A percentile compares a stretch with the other conserved stretches of the same genome.
phyloP scores from a whole-genome alignment of 2,797 vertebrate species.

The Cynopterus sphinx region DNA sequence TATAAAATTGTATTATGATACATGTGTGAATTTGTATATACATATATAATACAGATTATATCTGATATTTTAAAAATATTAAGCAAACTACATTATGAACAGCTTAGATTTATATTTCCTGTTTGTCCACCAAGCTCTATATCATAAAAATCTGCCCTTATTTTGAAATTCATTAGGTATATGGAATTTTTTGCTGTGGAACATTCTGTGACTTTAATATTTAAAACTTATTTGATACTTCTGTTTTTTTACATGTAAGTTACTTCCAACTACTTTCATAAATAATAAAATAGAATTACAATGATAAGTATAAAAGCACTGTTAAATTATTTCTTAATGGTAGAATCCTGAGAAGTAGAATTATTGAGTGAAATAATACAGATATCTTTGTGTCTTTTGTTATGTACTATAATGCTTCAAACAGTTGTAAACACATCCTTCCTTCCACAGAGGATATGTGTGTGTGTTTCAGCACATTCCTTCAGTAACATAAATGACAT shows the following conservation, averaged over 20 bases:
- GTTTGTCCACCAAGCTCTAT: background rate
- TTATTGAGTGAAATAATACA: background rate
- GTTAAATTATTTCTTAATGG: background rate
- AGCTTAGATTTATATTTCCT: background rate
- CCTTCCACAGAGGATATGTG: fast-evolving
- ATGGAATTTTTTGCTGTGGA: background rate
- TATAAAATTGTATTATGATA: background rate
- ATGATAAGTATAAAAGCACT: background rate
- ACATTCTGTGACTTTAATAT: background rate
- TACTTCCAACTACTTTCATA: background rate
- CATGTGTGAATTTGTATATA: background rate
- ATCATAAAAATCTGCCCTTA: background rate
- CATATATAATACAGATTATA: background rate
- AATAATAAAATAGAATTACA: background rate
- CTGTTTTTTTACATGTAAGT: background rate
- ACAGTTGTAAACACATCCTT: background rate
- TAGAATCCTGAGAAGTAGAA: background rate
- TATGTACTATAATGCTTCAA: background rate
- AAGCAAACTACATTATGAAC: background rate
- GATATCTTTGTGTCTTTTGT: background rate
- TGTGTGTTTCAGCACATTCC: background rate
- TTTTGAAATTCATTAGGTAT: background rate
- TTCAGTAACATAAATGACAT: background rate
- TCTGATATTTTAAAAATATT: background rate
- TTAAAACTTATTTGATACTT: background rate